phyloP scores from a whole-genome alignment of 2,113 vertebrate species.

The Theropithecus gelada region DNA sequence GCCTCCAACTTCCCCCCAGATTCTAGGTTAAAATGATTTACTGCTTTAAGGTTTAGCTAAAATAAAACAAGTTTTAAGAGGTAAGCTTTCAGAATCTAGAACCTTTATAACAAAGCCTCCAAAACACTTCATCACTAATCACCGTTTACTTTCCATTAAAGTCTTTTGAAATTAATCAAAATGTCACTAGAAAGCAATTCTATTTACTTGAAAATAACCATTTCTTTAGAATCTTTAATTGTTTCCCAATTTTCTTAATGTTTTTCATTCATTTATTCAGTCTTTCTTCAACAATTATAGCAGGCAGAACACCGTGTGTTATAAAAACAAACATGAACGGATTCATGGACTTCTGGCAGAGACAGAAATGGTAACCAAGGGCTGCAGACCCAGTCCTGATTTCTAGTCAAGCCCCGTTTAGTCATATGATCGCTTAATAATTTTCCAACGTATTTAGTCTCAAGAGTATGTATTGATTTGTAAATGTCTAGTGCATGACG shows the following conservation, averaged over 20 bases:
- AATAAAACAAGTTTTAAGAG: constrained; percentile 30
- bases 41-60: constrained; percentile 1
- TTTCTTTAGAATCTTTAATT: constrained; percentile 14
- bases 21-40: background rate
- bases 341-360: background rate
- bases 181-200: background rate
- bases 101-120: background rate
- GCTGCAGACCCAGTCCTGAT: background rate
- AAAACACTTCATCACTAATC: background rate
- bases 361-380: background rate
- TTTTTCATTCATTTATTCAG: background rate
- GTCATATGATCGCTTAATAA: background rate
- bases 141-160: background rate
- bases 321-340: background rate
- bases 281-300: background rate
- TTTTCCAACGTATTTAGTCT: background rate
- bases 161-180: constrained; percentile 12
- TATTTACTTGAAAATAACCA: background rate
- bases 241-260: background rate
- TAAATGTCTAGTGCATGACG: background rate
- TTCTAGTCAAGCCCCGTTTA: background rate
- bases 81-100: background rate
- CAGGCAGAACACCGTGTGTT: background rate
- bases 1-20: background rate
- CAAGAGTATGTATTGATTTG: background rate